Conservation (phyloP, 2,797 vertebrate species). For the Squalus acanthias region DNA sequence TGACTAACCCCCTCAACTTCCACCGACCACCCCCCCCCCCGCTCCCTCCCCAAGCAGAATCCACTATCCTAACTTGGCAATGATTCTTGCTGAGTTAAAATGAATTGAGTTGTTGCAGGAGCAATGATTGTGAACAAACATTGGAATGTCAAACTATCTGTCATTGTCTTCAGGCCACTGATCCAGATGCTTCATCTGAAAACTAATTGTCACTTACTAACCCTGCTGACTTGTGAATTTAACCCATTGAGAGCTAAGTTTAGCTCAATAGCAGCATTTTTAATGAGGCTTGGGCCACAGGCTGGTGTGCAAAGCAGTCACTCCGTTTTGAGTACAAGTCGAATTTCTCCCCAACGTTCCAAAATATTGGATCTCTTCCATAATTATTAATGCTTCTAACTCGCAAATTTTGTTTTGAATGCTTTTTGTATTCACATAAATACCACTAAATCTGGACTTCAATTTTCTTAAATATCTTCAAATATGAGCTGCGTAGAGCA, state of each 20-base stretch:
- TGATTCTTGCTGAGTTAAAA: background rate
- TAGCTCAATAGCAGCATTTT: background rate
- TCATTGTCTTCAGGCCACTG: background rate
- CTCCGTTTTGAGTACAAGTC: too few species aligned
- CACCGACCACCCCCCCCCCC: too few species aligned
- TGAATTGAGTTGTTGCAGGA: background rate
- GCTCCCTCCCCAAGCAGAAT: background rate
- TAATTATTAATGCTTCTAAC: background rate
- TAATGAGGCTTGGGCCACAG: background rate
- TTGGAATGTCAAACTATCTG: background rate
- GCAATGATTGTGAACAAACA: background rate
- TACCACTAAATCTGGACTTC: too few species aligned
- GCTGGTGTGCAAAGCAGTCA: too few species aligned
- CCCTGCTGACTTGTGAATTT: background rate
- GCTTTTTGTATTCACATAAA: too few species aligned
- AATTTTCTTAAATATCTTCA: background rate
- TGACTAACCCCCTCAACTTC: background rate
- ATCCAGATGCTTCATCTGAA: background rate
- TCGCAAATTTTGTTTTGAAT: too few species aligned
- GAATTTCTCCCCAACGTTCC: too few species aligned
- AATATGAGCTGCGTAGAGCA: too few species aligned
- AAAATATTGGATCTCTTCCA: too few species aligned
- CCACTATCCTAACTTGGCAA: background rate
- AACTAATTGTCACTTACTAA: background rate
- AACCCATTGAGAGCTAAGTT: background rate